Evolutionary conservation across 37 sponge, comb jelly and placozoan genomes (phyloP), one percentile per base, ranked within the genome.

Genomic region (Petrosia ficiformis): DNA sequence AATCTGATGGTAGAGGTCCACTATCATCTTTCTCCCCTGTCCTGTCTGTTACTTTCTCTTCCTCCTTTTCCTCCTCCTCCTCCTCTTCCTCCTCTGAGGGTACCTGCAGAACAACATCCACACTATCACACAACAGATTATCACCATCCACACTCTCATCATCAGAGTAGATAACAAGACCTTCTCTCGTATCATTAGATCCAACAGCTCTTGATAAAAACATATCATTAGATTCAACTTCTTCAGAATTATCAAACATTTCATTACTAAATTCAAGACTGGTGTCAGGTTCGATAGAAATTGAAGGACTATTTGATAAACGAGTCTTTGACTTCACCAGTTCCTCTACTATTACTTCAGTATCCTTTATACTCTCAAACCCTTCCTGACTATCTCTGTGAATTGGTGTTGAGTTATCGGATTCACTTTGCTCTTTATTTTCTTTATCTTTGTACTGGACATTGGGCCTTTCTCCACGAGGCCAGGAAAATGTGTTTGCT

Each of bases 241-340:
- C 78, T 36, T 58, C 70, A 31, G 72, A 59, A 6, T n/a, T 40
- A 8, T 6, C 24, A 21, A 19, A 4, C 28, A 83, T 2, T 39
- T 77, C 65, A n/a, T 70, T 57, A 21, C 78, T 84, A 39, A 77
- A 57, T 37, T 77, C 68, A 30, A 77, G 40, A 24, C 54, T 42
- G 3, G 58, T 54, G 68, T 84, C 78, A 0, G 63, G 65, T 33
- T 84, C 85, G 11, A 84, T 84, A 38, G 68, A 77, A 58, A 84
- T 77, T 34, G 73, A 71, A 57, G 83, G 83, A 57, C 44, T 52
- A 60, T 68, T 63, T 8, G 71, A 69, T 58, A 34, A 44, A 59
- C 8, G 14, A 19, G 14, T 52, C 38, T 67, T 36, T 59, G 34
- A 35, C 61, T 42, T 42, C n/a, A 24, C 34, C 59, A 8, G 71